Conservation (phyloP, 2,797 vertebrate genomes). For the Cyprinodon diabolis region DNA sequence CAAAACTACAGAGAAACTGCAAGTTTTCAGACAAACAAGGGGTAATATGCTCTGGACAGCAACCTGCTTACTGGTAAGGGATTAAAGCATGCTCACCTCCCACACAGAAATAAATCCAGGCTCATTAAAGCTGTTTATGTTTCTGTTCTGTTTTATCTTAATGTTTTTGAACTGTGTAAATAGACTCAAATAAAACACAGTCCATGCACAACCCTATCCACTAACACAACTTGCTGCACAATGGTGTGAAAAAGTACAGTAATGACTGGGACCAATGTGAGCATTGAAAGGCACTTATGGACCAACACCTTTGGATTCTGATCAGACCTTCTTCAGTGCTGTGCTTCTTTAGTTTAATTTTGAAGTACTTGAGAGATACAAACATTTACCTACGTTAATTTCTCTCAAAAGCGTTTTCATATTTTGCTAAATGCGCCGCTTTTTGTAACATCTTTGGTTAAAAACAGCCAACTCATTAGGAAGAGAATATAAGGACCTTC, state of each 20-base stretch:
- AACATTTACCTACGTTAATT: no score
- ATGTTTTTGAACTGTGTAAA: not conserved
- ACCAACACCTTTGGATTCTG: not conserved
- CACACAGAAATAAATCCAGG: conserved; percentile 1
- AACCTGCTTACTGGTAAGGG: not conserved
- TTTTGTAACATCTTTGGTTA: no score
- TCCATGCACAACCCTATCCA: no score
- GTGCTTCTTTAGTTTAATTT: not conserved
- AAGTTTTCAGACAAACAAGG: not conserved
- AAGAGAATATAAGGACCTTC: no score
- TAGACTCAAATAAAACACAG: not conserved
- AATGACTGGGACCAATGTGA: not conserved
- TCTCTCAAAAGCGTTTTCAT: no score
- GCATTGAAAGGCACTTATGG: not conserved
- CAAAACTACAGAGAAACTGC: not conserved
- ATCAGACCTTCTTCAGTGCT: not conserved
- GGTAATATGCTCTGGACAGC: not conserved
- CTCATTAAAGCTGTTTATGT: not conserved
- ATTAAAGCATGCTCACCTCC: conserved; percentile 1
- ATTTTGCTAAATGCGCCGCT: no score
- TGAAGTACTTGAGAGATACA: not conserved
- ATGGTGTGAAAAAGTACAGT: not conserved
- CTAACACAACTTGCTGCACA: not conserved
- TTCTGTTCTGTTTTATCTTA: conserved; percentile 2
- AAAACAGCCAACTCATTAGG: no score